These are phyloP conservation scores for Gnatocerus cornutus DNA, from an alignment of 2,888 invertebrate genomes.

Conservation along the genomic window DNA sequence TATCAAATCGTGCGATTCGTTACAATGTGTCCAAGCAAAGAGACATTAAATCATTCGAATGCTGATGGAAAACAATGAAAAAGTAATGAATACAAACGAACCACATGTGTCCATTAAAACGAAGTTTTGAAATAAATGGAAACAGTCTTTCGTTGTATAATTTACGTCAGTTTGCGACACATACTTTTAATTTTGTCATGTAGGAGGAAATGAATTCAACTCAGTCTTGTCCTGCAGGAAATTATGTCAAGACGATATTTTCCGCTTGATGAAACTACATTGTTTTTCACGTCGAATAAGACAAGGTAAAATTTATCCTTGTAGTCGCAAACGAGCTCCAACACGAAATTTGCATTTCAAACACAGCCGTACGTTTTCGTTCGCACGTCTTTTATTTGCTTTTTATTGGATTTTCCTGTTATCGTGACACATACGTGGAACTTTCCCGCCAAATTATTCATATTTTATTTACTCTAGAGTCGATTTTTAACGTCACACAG, in stretches of 20 bases:
- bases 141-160: neutral
- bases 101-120: too few species aligned
- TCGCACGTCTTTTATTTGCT: constrained; percentile 35
- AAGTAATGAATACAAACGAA: too few species aligned
- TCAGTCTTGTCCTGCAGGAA: constrained; percentile 13
- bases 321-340: constrained; percentile 28
- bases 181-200: constrained; percentile 1
- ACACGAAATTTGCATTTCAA: constrained; percentile 40
- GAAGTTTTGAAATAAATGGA: too few species aligned
- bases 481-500: constrained; percentile 7
- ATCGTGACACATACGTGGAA: constrained; percentile 28
- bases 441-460: constrained; percentile 20
- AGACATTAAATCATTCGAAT: too few species aligned
- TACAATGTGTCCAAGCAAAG: too few species aligned
- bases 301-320: constrained; percentile 36
- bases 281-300: constrained; percentile 23
- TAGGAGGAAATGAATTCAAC: constrained; percentile 2
- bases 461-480: constrained; percentile 22
- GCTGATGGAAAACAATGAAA: too few species aligned
- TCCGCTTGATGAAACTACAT: constrained; percentile 25
- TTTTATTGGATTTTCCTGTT: constrained; percentile 35
- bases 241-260: constrained; percentile 23
- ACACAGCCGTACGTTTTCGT: constrained; percentile 29
- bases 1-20: too few species aligned
- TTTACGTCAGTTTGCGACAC: neutral